Evolutionary conservation across 2,888 invertebrate genomes (phyloP), one percentile per base, ranked within the genome.

Genomic region (Sinelater perroti): DNA sequence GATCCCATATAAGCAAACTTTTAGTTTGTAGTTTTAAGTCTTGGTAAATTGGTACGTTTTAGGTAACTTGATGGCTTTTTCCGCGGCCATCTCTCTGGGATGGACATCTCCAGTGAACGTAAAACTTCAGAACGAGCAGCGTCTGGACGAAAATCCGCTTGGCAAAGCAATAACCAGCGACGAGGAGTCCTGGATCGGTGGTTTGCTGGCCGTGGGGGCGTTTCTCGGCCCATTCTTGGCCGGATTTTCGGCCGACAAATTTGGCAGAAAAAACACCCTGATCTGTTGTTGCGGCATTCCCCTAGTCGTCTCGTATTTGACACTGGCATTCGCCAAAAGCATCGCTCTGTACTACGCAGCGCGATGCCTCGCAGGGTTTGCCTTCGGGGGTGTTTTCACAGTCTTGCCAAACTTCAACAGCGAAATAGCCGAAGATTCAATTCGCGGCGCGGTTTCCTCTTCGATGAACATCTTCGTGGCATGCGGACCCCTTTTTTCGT

Each of bases 381-480:
- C 84, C 0, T 84, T 87, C 0, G 89, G 90, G 0, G 84, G 87
- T 69, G 79, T 86, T 11, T 88, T 87, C 77, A 86, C 88, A 0
- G 84, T 87, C 1, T 84, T 86, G 0, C 91, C 93, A 0, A 89
- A 92, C 84, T 93, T 93, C 77, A 85, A 91, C 61, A 90, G 90
- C 38, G 93, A 93, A 76, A 89, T 91, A 30, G 85, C 68, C 5
- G 64, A 63, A 51, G 86, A 87, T 54, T 87, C 88, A 14, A 83
- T 87, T 6, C 81, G 94, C 0, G 95, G 95, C 0, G 86, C 90
- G 0, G 79, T 94, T 0, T 94, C 94, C 1, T 90, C 94, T 0
- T 86, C 92, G 58, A 85, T 94, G 67, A 91, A 92, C 69, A 79
- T 88, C 20, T 91, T 90, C 78, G 85, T 91, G 21, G 80, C 80